A percentile compares a stretch with the other conserved stretches of the same genome.
phyloP scores from a whole-genome alignment of 2,888 invertebrate species.

The Ophraella communa region DNA sequence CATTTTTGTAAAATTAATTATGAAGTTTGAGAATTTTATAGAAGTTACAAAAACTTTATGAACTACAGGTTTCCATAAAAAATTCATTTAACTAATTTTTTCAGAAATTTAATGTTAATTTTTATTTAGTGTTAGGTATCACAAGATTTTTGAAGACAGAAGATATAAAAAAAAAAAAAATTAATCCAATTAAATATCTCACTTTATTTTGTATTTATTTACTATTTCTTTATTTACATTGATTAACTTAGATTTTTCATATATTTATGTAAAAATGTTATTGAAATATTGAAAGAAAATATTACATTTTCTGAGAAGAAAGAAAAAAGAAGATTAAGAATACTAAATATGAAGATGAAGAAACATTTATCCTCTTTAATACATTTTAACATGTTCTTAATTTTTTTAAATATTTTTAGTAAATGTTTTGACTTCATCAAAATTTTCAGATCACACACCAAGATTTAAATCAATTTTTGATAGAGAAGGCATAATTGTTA shows the following conservation, averaged over 20 bases:
- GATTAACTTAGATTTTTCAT: background rate
- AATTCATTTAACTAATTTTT: background rate
- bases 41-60: too few species aligned
- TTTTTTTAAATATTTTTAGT: background rate
- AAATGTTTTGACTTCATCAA: background rate
- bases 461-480: constrained; percentile 6
- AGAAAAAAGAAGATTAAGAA: background rate
- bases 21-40: too few species aligned
- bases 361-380: too few species aligned
- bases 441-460: constrained; percentile 13
- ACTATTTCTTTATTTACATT: background rate
- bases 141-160: background rate
- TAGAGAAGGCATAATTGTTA: constrained; percentile 13
- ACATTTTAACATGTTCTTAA: too few species aligned
- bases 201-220: background rate
- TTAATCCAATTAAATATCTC: background rate
- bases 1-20: too few species aligned
- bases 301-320: background rate
- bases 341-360: background rate
- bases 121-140: background rate
- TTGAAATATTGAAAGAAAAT: background rate
- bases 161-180: background rate
- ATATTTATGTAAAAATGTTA: too few species aligned
- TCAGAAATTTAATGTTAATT: background rate
- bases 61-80: too few species aligned